A percentile compares a stretch with the other conserved stretches of the same genome.
These are phyloP conservation scores for Drosophila longiperda DNA, from an alignment of 2,888 invertebrate genomes.

Conservation along the genomic window DNA sequence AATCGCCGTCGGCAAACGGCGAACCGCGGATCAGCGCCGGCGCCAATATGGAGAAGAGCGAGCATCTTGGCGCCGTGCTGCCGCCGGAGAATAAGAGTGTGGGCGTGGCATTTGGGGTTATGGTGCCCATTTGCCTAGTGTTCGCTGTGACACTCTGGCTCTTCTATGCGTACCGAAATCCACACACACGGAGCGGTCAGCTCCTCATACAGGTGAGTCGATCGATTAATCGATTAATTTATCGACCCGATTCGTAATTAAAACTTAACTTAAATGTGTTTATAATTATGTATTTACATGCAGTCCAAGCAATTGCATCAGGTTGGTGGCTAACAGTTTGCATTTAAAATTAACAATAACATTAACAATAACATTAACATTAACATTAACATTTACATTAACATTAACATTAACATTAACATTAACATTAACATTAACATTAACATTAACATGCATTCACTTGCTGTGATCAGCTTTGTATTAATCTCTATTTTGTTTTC, in stretches of 20 bases:
- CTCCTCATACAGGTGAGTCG: slow-evolving; percentile 95
- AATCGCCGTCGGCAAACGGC: slow-evolving; percentile 7
- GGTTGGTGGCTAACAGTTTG: slow-evolving; percentile 76
- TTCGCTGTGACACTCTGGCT: slow-evolving; percentile 91
- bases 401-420: too few relatives aligned
- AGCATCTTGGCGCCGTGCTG: slow-evolving; percentile 46
- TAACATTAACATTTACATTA: not conserved
- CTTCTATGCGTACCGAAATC: slow-evolving; percentile 97
- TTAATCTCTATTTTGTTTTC: slow-evolving; percentile 15
- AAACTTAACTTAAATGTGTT: not conserved
- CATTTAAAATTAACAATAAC: not conserved
- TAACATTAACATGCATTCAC: not conserved
- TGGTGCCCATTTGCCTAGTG: slow-evolving; percentile 89
- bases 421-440: not conserved
- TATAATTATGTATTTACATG: slow-evolving; percentile 72
- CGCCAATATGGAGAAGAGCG: slow-evolving; percentile 33
- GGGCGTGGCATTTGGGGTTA: slow-evolving; percentile 87
- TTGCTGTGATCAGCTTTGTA: not conserved
- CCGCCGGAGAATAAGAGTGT: slow-evolving; percentile 75
- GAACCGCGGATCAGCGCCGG: not conserved
- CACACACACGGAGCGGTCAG: slow-evolving; percentile 97
- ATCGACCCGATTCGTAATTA: not conserved
- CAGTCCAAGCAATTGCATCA: slow-evolving; percentile 84
- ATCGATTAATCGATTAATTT: not conserved
- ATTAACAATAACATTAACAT: not conserved